Evolutionary conservation across 2,888 invertebrate species (phyloP), one percentile per base, ranked within the genome.

Genomic region (Cephus rjabovi): DNA sequence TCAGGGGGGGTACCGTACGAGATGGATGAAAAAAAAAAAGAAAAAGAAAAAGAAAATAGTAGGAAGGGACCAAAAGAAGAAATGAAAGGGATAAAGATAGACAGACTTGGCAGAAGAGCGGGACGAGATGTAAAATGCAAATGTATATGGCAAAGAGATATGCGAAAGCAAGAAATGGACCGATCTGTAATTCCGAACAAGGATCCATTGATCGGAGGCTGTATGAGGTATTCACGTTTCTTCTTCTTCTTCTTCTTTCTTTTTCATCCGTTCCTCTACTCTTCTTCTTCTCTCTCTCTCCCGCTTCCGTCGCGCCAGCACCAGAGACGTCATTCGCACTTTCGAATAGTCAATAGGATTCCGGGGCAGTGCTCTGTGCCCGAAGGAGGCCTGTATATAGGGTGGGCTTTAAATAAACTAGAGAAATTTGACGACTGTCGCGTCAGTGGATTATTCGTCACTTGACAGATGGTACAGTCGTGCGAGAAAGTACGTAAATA

Each of bases 151-250:
- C 69, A 34, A 74, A 77, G 76, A 74, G 76, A 34, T 70, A 73
- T 75, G 75, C 69, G 69, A 79, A 33, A 77, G 76, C 37, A 76
- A 78, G 71, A 69, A 40, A 40, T 1, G 40, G 40, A 15, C 31
- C 77, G 75, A 84, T 82, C 79, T 84, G 81, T 79, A 86, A 86
- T 86, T 85, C 81, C 81, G 79, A 79, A 76, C 78, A 80, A 80
- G 80, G 82, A 83, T 40, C 40, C 40, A 40, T 40, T 40, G 40
- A 4, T 40, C 31, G 34, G 1, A 33, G n/a, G 73, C 69, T 69
- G 40, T 30, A 69, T 30, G 15, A 56, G 35, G 33, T 34, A 34
- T 70, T 74, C 76, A 73, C 68, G 68, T 76, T 78, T 80, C 78
- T 80, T 79, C 78, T 75, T 77, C 30, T 56, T 77, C 79, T 76